Evolutionary conservation across 2,888 invertebrate genomes (phyloP).

Genomic region (Platycheirus rosarum): DNA sequence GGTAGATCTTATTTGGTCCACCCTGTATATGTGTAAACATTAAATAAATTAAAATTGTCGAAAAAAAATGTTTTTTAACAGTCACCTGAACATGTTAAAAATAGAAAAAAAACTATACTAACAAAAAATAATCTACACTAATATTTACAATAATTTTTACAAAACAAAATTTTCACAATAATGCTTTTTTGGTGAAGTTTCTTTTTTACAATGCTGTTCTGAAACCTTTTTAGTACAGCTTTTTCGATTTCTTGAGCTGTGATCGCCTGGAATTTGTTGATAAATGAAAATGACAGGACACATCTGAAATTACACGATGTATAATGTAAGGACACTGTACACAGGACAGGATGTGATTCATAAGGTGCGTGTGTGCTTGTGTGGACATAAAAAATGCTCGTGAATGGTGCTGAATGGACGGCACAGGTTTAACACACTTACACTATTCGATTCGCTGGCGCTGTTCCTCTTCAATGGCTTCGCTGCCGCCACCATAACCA

Average conservation of each 20-base stretch:
- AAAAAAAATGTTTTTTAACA: too few relatives aligned
- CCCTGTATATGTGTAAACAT: too few relatives aligned
- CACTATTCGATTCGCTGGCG: constrained; percentile 71
- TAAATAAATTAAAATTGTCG: too few relatives aligned
- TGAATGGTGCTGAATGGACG: constrained; percentile 55
- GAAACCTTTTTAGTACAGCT: constrained; percentile 1
- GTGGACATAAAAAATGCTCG: constrained; percentile 54
- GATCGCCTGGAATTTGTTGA: not conserved
- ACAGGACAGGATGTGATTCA: constrained; percentile 51
- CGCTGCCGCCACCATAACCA: constrained; percentile 7
- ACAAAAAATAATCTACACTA: not conserved
- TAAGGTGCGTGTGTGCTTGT: constrained; percentile 51
- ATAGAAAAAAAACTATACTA: not conserved
- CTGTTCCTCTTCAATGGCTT: constrained; percentile 52
- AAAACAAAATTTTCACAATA: not conserved
- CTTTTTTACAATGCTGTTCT: not conserved
- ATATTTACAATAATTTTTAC: not conserved
- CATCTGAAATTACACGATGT: constrained; percentile 33
- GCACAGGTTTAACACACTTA: constrained; percentile 70
- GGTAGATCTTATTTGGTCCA: too few relatives aligned
- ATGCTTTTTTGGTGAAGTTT: not conserved
- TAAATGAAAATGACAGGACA: constrained; percentile 35
- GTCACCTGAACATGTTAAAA: too few relatives aligned
- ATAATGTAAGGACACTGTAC: constrained; percentile 53
- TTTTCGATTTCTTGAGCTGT: constrained; percentile 27